Evolutionary conservation across 2,797 vertebrate genomes (phyloP).

Genomic region (Danio tinwini): DNA sequence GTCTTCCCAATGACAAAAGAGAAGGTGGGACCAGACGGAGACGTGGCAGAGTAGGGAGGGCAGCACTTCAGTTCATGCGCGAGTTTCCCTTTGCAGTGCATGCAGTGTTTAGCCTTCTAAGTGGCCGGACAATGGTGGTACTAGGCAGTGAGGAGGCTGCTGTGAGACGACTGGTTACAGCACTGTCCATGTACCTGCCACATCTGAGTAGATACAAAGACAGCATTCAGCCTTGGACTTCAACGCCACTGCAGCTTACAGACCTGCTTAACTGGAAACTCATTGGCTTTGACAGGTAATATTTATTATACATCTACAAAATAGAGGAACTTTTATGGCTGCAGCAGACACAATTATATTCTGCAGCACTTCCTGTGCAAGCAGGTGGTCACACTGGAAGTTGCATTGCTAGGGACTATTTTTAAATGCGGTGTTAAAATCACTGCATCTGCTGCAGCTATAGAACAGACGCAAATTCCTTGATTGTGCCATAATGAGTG

Average conservation of each 20-base stretch:
- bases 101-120: constrained; percentile 90
- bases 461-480: too few relatives aligned
- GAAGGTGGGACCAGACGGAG: constrained; percentile 65
- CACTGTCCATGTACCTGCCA: constrained; percentile 90
- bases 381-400: too few relatives aligned
- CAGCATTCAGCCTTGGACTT: constrained; percentile 82
- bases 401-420: too few relatives aligned
- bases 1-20: constrained; percentile 20
- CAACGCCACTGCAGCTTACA: constrained; percentile 79
- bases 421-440: too few relatives aligned
- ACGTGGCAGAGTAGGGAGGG: constrained; percentile 73
- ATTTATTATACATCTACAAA: background rate
- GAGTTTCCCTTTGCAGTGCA: constrained; percentile 93
- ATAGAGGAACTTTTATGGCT: too few relatives aligned
- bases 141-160: constrained; percentile 84
- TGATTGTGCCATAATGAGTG: too few relatives aligned
- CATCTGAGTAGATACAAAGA: constrained; percentile 72
- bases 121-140: constrained; percentile 89
- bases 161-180: constrained; percentile 85
- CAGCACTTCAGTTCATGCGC: constrained; percentile 88
- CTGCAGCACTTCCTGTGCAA: too few relatives aligned
- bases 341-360: too few relatives aligned
- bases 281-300: constrained; percentile 86
- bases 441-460: too few relatives aligned
- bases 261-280: constrained; percentile 90